These are phyloP conservation scores for Scomber japonicus DNA, from an alignment of 2,113 vertebrate species.

Conservation along the genomic window DNA sequence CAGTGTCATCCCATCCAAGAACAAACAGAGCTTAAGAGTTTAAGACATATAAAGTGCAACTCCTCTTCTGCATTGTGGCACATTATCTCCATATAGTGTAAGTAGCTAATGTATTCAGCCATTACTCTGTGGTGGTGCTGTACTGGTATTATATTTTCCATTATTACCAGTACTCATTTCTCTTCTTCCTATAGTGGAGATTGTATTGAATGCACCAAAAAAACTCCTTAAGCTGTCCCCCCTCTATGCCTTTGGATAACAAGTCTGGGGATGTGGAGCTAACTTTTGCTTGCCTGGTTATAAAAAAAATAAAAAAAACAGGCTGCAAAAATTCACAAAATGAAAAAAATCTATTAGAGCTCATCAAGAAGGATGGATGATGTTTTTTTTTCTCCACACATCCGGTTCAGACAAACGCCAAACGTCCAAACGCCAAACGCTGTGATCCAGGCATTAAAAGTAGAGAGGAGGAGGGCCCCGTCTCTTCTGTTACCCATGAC, in stretches of 20 bases:
- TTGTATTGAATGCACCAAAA: constrained; percentile 16
- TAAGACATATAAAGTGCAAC: constrained; percentile 2
- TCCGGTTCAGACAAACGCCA: constrained; percentile 28
- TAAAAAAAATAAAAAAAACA: neutral
- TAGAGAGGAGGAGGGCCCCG: constrained; percentile 16
- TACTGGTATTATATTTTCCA: neutral
- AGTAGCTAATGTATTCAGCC: constrained; percentile 5
- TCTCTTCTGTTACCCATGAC: constrained; percentile 8
- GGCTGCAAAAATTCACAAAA: constrained; percentile 21
- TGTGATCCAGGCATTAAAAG: neutral
- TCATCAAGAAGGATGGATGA: constrained; percentile 18
- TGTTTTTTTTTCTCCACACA: neutral
- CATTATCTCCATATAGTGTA: neutral
- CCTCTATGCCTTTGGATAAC: neutral
- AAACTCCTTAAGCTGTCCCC: constrained; percentile 13
- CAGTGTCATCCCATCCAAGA: neutral
- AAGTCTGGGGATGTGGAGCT: neutral
- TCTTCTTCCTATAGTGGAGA: constrained; percentile 11
- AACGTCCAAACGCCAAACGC: neutral
- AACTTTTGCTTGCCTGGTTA: neutral
- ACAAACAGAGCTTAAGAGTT: neutral
- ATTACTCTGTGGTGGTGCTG: neutral
- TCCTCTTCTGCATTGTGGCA: neutral
- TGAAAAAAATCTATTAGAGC: constrained; percentile 10
- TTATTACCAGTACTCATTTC: constrained; percentile 2